These are phyloP conservation scores for roundworm (Caenorhabditis elegans) DNA, from an alignment of 1,140 invertebrate genomes.

Conservation along the genomic window WBcel235 BX284606.5:4025001-4025500, in stretches of 20 bases:
- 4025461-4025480: constrained; percentile 84
- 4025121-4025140: constrained; percentile 42
- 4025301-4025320: constrained; percentile 23
- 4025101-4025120: background rate
- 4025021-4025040: constrained; percentile 34
- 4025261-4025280: constrained; percentile 48
- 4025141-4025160: constrained; percentile 44
- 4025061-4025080: constrained; percentile 45
- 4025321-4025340: background rate
- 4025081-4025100: constrained; percentile 40
- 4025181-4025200: constrained; percentile 14
- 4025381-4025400: constrained; percentile 46
- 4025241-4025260: constrained; percentile 31
- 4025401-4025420: constrained; percentile 44
- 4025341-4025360: constrained; percentile 29
- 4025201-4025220: background rate
- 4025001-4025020: constrained; percentile 37
- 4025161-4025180: constrained; percentile 55
- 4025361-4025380: constrained; percentile 40
- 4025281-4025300: constrained; percentile 41
- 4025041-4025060: constrained; percentile 27
- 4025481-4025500: constrained; percentile 98
- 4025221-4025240: constrained; percentile 32
- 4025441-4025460: constrained; percentile 28
- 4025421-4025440: constrained; percentile 33